phyloP scores from a whole-genome alignment of 1,140 invertebrate genomes.

The Temnothorax curvispinosus region DNA sequence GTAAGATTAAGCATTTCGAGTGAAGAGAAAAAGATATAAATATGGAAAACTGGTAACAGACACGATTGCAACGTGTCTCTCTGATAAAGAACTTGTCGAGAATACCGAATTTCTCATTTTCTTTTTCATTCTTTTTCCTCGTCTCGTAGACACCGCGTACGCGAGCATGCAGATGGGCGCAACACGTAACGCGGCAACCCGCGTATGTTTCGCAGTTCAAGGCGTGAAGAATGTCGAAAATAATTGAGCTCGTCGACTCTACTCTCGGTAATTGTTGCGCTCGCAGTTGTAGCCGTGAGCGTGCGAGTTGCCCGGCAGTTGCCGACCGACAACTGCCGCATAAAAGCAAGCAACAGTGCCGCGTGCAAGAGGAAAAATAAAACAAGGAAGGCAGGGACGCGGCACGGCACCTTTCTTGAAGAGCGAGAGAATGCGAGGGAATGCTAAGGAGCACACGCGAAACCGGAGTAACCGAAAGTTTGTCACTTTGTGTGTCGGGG shows the following conservation, averaged over 20 bases:
- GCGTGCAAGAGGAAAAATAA: neutral
- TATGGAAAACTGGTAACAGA: neutral
- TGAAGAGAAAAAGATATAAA: neutral
- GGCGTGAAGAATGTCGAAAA: conserved; percentile 68
- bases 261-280: conserved; percentile 61
- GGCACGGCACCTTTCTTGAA: neutral
- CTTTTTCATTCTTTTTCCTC: neutral
- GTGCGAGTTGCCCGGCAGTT: conserved; percentile 28
- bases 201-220: conserved; percentile 57
- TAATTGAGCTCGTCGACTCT: conserved; percentile 67
- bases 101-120: conserved; percentile 5
- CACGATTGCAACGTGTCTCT: neutral
- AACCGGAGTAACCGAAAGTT: conserved; percentile 58
- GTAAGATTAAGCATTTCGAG: neutral
- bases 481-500: conserved; percentile 65
- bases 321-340: conserved; percentile 37
- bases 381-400: neutral
- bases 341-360: conserved; percentile 61
- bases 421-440: neutral
- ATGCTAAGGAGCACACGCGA: conserved; percentile 47
- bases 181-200: neutral
- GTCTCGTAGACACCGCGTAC: neutral
- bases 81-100: neutral
- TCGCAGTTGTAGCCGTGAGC: conserved; percentile 27
- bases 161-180: neutral